Percentiles rank a stretch among this genome's conserved stretches.
Conservation (phyloP, 2,113 vertebrate species). For the Saimiri boliviensis region DNA sequence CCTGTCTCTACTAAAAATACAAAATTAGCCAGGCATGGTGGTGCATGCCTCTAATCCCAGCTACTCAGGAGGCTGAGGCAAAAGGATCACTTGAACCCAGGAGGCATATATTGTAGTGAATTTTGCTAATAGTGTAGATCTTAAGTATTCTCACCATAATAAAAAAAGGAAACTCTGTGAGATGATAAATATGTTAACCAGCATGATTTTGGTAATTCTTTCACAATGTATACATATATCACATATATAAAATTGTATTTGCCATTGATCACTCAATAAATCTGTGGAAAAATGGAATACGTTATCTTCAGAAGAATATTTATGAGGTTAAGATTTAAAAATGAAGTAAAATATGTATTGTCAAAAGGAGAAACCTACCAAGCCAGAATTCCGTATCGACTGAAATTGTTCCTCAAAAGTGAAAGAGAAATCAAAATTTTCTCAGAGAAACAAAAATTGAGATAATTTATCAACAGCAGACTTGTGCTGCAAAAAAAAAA, state of each 20-base stretch:
- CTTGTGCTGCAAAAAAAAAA: not conserved
- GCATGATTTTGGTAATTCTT: not conserved
- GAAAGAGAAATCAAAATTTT: not conserved
- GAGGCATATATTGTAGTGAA: not conserved
- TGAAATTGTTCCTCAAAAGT: not conserved
- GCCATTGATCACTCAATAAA: not conserved
- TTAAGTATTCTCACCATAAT: not conserved
- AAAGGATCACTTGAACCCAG: no score
- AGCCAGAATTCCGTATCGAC: not conserved
- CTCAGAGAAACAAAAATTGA: not conserved
- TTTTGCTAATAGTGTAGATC: not conserved
- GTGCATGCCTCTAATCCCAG: no score
- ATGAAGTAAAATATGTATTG: not conserved
- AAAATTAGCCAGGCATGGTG: no score
- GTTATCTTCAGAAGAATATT: not conserved
- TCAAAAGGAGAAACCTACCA: not conserved
- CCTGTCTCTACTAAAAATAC: no score
- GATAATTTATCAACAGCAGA: not conserved
- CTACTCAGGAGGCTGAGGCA: no score
- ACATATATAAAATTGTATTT: not conserved
- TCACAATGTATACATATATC: not conserved
- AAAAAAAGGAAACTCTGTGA: not conserved
- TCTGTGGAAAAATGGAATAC: not conserved
- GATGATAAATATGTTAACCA: not conserved
- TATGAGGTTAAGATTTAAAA: not conserved